Evolutionary conservation across 2,888 invertebrate genomes (phyloP), one percentile per base, ranked within the genome.

Genomic region (Drosophila leonis): DNA sequence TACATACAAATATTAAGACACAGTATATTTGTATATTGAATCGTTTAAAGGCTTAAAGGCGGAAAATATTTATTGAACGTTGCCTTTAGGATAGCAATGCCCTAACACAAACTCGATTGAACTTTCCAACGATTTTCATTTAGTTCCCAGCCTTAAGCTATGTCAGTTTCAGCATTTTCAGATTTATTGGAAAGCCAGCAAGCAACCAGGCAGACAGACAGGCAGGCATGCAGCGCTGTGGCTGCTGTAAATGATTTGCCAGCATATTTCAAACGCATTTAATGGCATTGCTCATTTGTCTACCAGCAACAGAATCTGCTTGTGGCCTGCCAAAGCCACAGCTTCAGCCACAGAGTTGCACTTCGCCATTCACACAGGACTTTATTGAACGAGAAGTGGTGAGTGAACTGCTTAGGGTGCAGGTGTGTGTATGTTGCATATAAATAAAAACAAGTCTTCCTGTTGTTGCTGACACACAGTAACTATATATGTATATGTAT

Each of bases 231-330:
- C 61, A 49, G 39, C 29, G 31, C 63, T 69, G 54, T 59, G 71
- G 69, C 59, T 65, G 44, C 59, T 71, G 70, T 83, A 81, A 83
- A 67, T 81, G 85, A 83, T 83, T 86, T 80, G 80, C 80, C 76
- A 86, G 79, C 83, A 84, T 84, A 82, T 84, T 86, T 86, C 82
- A 82, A 72, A 72, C 81, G 83, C 64, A 70, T 83, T 86, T 83
- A 81, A 84, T 84, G 81, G 77, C 69, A 69, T 41, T 82, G 77
- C 83, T 82, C 86, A 84, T 84, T 84, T 84, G 82, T 86, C 83
- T 83, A 73, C 79, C 78, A 66, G 75, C 72, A 80, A 72, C 60
- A 71, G 61, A 48, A 71, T 68, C 57, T 68, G 69, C 75, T 65
- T 69, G 65, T 49, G 77, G 76, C 37, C n/a, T 46, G 69, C 56